Base-by-base conservation (phyloP, 2,888 invertebrate genomes). In the Fabriciana adippe region DNA sequence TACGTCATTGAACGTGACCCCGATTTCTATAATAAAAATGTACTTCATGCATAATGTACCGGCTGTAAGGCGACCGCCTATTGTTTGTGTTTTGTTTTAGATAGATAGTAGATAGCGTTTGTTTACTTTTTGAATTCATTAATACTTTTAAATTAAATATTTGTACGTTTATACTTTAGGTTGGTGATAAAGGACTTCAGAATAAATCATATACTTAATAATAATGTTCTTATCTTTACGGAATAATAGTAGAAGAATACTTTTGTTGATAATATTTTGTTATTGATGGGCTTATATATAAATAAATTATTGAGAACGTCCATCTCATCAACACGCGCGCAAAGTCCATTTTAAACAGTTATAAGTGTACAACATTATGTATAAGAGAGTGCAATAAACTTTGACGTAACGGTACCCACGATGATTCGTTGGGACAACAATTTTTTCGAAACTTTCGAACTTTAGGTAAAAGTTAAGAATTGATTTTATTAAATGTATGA, bases 1-100 rank as follows among this genome's bases (percentile, higher is more conserved):
- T 73, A 75, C 78, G 81, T 76, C 83, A 85, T 82, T 87, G 88
- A 83, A 81, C 85, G 80, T 90, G 88, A 87, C 90, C 91, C 86
- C 84, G 84, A 81, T 82, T 77, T 79, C 76, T 78, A 76, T 74
- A 68, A 78, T 75, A 75, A 69, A 74, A 69, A 74, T 83, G 84
- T 83, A 83, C 78, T 75, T 50, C 41, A 54, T 59, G n/a, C 15
- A 53, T 64, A 53, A 60, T 55, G 18, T 48, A n/a, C 18, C 14
- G n/a, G 35, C 31, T 53, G 53, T 14, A 66, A n/a, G 1, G 21
- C 6, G 16, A 47, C 60, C 47, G 55, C 41, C 51, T n/a, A 45
- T 15, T 18, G 55, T 47, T 21, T 45, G 55, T 26, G 50, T 21
- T 61, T 61, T 61, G 55, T 56, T 62, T 55, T 66, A 41, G 35